A percentile compares a stretch with the other conserved stretches of the same genome.
Evolutionary conservation across 2,797 vertebrate genomes (phyloP).

Genomic region (Notolepis coatsorum): DNA sequence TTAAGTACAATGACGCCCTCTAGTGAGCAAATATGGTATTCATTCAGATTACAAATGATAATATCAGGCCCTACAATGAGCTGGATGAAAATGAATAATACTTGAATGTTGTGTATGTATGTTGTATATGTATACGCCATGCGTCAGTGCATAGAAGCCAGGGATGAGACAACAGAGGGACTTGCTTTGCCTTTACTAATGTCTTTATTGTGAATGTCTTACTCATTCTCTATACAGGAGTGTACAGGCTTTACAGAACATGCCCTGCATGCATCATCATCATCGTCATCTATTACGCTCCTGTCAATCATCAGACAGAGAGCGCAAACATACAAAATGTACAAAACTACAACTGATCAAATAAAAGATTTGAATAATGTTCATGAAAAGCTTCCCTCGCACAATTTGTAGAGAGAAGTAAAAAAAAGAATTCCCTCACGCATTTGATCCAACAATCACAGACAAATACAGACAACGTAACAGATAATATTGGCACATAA

Average conservation of each 20-base stretch:
- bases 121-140: too few relatives aligned
- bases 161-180: too few relatives aligned
- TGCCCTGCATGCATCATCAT: slow-evolving; percentile 81
- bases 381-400: slow-evolving; percentile 28
- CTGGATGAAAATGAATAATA: too few relatives aligned
- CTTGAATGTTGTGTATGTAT: too few relatives aligned
- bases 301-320: slow-evolving; percentile 17
- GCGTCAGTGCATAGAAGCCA: too few relatives aligned
- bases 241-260: slow-evolving; percentile 77
- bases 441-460: slow-evolving; percentile 36
- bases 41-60: too few relatives aligned
- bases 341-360: slow-evolving; percentile 62
- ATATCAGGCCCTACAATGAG: too few relatives aligned
- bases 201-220: slow-evolving; percentile 77
- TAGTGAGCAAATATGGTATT: slow-evolving; percentile 50
- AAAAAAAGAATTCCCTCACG: neutral
- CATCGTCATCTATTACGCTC: slow-evolving; percentile 35
- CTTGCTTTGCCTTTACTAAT: slow-evolving; percentile 42
- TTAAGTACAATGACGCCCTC: slow-evolving; percentile 38
- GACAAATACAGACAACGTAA: slow-evolving; percentile 36
- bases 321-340: slow-evolving; percentile 52
- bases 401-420: slow-evolving; percentile 36
- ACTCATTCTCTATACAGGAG: slow-evolving; percentile 63
- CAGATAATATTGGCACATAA: slow-evolving; percentile 13
- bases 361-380: slow-evolving; percentile 24